Conservation (phyloP, 2,888 invertebrate genomes). For the Allacma fusca region DNA sequence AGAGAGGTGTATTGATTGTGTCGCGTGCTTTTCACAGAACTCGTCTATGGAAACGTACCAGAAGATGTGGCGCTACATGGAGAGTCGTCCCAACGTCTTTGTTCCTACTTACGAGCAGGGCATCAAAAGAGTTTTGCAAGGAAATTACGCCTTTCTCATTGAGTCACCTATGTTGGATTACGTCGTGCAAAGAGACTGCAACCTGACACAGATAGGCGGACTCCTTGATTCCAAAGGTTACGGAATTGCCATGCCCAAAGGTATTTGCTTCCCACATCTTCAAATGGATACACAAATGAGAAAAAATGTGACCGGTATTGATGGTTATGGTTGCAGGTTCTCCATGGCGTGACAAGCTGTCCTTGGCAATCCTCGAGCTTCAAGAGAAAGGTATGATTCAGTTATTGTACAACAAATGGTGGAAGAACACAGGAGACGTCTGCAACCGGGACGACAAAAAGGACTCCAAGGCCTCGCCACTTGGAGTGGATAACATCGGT, state of each 20-base stretch:
- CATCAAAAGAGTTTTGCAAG: conserved; percentile 81
- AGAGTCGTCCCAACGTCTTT: conserved; percentile 80
- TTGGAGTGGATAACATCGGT: conserved; percentile 89
- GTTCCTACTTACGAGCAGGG: conserved; percentile 92
- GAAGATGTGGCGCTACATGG: conserved; percentile 97
- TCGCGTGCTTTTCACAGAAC: conserved; percentile 68
- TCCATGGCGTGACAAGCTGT: conserved; percentile 95
- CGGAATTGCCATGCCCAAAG: conserved; percentile 96
- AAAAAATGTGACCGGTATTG: neutral
- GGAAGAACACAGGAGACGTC: conserved; percentile 94
- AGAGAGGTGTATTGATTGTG: too few species aligned
- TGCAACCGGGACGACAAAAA: conserved; percentile 88
- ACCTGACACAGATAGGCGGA: conserved; percentile 86
- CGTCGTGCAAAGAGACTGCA: conserved; percentile 81
- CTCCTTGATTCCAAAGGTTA: conserved; percentile 90
- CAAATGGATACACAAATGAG: too few species aligned
- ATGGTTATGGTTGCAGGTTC: conserved; percentile 78
- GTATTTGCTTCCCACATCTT: conserved; percentile 66
- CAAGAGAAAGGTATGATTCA: conserved; percentile 95
- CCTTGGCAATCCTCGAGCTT: conserved; percentile 89
- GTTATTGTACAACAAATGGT: conserved; percentile 96
- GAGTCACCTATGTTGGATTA: conserved; percentile 98
- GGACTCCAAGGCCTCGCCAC: conserved; percentile 90
- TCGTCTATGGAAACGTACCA: conserved; percentile 90
- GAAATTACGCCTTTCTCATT: conserved; percentile 97